Evolutionary conservation across 2,888 invertebrate species (phyloP).

Genomic region (Mythimna pallens): DNA sequence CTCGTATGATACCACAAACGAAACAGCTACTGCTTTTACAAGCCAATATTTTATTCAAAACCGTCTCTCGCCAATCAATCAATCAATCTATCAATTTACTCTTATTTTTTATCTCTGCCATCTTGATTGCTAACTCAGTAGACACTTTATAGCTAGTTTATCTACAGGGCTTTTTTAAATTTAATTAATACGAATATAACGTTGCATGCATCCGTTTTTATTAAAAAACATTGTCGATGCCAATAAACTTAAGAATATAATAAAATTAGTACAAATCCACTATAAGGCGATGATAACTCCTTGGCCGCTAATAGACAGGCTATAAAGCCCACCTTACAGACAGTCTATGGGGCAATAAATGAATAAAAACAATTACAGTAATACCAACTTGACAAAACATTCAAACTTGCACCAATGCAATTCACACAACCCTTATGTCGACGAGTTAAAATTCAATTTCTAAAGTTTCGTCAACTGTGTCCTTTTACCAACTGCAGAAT

Average conservation of each 20-base stretch:
- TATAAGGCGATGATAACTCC: conserved; percentile 79
- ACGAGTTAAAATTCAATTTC: conserved; percentile 62
- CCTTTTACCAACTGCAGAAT: conserved; percentile 64
- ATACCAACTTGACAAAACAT: conserved; percentile 67
- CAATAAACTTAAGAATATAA: conserved; percentile 82
- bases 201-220: conserved; percentile 69
- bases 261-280: conserved; percentile 84
- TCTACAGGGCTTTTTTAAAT: conserved; percentile 56
- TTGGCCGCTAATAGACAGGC: conserved; percentile 78
- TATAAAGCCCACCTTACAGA: conserved; percentile 83
- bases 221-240: conserved; percentile 71
- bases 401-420: conserved; percentile 15
- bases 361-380: conserved; percentile 87
- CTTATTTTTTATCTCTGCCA: conserved; percentile 63
- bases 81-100: conserved; percentile 65
- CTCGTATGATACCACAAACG: conserved; percentile 16
- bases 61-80: conserved; percentile 60
- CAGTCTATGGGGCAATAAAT: conserved; percentile 83
- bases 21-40: conserved; percentile 56
- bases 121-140: conserved; percentile 62
- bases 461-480: conserved; percentile 47
- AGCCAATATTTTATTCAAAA: conserved; percentile 64
- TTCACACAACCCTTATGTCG: conserved; percentile 43
- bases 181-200: conserved; percentile 67
- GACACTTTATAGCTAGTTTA: conserved; percentile 62